Percentiles rank a stretch among this genome's conserved stretches.
Conservation (phyloP, 2,113 vertebrate genomes). For the Erpornis zantholeuca region DNA sequence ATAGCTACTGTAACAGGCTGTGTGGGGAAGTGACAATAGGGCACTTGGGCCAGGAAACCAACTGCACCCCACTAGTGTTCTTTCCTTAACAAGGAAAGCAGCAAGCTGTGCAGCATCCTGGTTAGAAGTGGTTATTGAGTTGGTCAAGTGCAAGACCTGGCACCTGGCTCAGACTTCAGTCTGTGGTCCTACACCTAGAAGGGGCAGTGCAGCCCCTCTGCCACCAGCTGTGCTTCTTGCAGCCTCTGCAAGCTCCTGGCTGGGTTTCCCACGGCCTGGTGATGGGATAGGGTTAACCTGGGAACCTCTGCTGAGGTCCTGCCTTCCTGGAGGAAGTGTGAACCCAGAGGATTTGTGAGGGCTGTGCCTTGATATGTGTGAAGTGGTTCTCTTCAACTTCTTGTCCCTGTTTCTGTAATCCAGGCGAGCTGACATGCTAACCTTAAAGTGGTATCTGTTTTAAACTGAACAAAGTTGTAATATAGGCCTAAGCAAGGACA, state of each 20-base stretch:
- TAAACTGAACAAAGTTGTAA: background rate
- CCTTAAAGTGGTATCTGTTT: background rate
- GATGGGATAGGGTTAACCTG: background rate
- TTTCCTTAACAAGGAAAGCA: background rate
- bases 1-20: background rate
- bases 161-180: background rate
- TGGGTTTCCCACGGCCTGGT: background rate
- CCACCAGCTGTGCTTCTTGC: background rate
- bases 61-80: background rate
- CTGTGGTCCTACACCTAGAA: background rate
- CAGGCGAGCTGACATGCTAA: background rate
- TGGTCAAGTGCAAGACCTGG: background rate
- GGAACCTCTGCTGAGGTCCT: background rate
- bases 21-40: background rate
- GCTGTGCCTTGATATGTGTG: rapidly evolving
- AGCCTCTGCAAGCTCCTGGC: rapidly evolving
- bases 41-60: background rate
- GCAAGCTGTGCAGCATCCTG: background rate
- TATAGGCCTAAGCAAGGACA: background rate
- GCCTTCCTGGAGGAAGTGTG: background rate
- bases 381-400: background rate
- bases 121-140: background rate
- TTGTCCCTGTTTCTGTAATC: background rate
- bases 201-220: background rate
- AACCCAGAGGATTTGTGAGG: background rate